A percentile compares a stretch with the other conserved stretches of the same genome.
These are phyloP conservation scores for Pristionchus japonicus DNA, from an alignment of 2,888 invertebrate genomes.

Conservation along the genomic window DNA sequence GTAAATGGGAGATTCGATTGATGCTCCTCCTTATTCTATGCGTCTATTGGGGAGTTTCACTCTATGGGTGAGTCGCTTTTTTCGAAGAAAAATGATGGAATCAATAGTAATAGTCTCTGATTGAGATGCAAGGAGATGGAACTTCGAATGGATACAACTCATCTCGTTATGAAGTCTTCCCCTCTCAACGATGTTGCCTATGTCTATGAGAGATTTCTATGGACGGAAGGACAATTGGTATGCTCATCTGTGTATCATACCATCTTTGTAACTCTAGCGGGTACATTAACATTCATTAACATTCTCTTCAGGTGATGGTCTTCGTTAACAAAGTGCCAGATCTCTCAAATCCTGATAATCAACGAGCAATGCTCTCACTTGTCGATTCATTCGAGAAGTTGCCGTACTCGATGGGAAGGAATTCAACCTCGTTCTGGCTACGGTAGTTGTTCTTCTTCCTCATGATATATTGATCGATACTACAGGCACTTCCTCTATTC, in stretches of 20 bases:
- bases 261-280: not conserved
- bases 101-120: not conserved
- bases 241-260: not conserved
- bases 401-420: conserved; percentile 67
- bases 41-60: conserved; percentile 59
- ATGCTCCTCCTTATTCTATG: conserved; percentile 52
- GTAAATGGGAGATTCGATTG: conserved; percentile 54
- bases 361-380: conserved; percentile 45
- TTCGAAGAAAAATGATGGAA: not conserved
- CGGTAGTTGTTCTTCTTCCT: conserved; percentile 47
- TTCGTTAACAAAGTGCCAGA: conserved; percentile 68
- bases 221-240: conserved; percentile 66
- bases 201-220: conserved; percentile 63
- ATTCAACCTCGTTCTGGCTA: conserved; percentile 68
- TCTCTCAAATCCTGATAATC: conserved; percentile 47
- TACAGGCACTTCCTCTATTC: conserved; percentile 55
- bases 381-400: conserved; percentile 62
- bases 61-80: conserved; percentile 53
- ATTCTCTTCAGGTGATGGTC: conserved; percentile 52
- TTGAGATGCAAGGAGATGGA: conserved; percentile 25
- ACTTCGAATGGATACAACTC: conserved; percentile 64
- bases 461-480: not conserved
- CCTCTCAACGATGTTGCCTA: conserved; percentile 61
- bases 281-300: no score
- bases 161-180: conserved; percentile 62